Conservation (phyloP, 2,888 invertebrate genomes). For the Andrena trimmerana region DNA sequence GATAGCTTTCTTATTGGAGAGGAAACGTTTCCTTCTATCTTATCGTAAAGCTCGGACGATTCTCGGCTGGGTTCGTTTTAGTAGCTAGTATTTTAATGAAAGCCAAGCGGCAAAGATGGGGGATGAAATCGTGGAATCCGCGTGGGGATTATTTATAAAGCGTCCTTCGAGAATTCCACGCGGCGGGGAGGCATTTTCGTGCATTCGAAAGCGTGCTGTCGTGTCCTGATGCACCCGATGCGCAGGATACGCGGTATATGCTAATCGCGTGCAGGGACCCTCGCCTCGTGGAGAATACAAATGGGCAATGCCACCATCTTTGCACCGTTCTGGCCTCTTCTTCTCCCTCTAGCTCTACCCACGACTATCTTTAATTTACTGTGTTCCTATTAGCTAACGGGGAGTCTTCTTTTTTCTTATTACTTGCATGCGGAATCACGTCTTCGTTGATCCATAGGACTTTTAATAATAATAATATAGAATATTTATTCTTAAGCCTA, state of each 20-base stretch:
- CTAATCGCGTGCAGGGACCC: constrained; percentile 65
- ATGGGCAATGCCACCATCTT: constrained; percentile 60
- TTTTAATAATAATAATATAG: no score
- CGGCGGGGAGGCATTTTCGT: constrained; percentile 47
- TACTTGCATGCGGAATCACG: no score
- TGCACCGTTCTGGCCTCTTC: constrained; percentile 25
- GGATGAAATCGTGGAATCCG: constrained; percentile 40
- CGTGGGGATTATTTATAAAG: constrained; percentile 47
- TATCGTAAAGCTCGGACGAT: neutral
- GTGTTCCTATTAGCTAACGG: neutral
- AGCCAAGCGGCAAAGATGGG: neutral
- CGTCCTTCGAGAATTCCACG: constrained; percentile 59
- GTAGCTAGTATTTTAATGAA: neutral
- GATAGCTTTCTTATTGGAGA: neutral
- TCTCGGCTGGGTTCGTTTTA: neutral
- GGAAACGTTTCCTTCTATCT: neutral
- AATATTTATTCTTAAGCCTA: no score
- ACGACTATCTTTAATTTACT: neutral
- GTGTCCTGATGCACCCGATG: constrained; percentile 63
- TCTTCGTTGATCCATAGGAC: neutral
- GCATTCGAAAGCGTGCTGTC: constrained; percentile 59
- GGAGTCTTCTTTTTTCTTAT: neutral
- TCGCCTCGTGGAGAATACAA: constrained; percentile 62
- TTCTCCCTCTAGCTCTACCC: constrained; percentile 4
- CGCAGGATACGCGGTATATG: constrained; percentile 69